phyloP scores from a whole-genome alignment of 2,113 vertebrate species.

The Neomonachus schauinslandi region DNA sequence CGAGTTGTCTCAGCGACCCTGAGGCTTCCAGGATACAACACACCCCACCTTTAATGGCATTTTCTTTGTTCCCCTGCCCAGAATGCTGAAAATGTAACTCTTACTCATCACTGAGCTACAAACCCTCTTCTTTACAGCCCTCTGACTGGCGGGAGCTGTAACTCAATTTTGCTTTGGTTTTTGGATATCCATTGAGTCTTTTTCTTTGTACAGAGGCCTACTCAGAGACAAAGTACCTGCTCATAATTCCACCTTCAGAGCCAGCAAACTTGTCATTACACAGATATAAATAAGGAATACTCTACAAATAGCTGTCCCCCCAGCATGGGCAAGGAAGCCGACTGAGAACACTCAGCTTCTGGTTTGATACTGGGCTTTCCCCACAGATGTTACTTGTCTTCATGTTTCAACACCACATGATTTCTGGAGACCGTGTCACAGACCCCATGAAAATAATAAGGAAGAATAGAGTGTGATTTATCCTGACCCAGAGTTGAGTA shows the following conservation, averaged over 20 bases:
- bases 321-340: background rate
- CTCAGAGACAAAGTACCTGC: background rate
- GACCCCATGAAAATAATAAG: conserved; percentile 55
- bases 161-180: conserved; percentile 24
- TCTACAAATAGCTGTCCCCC: background rate
- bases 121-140: background rate
- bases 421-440: conserved; percentile 27
- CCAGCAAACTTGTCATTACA: background rate
- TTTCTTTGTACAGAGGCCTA: background rate
- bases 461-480: conserved; percentile 42
- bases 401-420: conserved; percentile 9
- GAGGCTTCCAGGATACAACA: background rate
- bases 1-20: background rate
- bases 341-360: background rate
- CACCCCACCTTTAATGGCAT: background rate
- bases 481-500: conserved; percentile 38
- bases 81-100: background rate
- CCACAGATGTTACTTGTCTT: conserved; percentile 49
- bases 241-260: background rate
- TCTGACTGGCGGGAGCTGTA: background rate
- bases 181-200: background rate
- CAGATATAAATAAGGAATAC: background rate
- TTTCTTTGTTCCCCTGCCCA: background rate
- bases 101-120: background rate
- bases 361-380: background rate